Conservation (phyloP, 2,113 vertebrate genomes). For the Nesogale talazaci region DNA sequence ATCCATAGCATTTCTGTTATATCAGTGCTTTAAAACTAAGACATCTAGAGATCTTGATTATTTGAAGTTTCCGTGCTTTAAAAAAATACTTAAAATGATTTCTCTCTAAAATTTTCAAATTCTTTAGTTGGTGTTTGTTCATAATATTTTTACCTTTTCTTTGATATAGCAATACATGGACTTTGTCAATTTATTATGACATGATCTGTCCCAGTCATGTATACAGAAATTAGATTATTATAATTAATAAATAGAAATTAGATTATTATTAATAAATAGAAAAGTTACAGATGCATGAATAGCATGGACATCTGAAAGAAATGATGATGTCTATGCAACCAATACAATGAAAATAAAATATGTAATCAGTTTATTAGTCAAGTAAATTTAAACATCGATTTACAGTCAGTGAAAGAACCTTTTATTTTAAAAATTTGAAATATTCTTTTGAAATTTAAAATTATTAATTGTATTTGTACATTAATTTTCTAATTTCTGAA, state of each 20-base stretch:
- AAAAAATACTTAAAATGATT: background rate
- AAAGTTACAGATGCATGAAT: background rate
- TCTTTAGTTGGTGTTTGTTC: background rate
- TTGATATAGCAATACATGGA: background rate
- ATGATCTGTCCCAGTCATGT: no score
- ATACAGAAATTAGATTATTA: no score
- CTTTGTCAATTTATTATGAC: background rate
- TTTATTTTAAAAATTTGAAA: background rate
- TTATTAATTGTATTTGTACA: background rate
- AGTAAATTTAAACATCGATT: background rate
- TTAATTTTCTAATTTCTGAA: background rate
- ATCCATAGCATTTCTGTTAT: no score
- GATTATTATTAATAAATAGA: background rate
- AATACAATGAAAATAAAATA: background rate
- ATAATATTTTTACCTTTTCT: background rate
- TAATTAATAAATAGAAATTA: no score
- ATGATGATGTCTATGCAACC: no score
- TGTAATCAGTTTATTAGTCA: background rate
- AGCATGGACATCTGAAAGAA: background rate
- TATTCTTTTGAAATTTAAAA: background rate
- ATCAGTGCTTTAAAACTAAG: no score
- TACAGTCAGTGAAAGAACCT: fast-evolving
- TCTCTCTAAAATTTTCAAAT: background rate
- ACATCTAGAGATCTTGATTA: background rate
- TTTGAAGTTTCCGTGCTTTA: no score